These are phyloP conservation scores for Palythoa grandiflora DNA, from an alignment of 92 coral and sea anemone genomes.

Conservation along the genomic window DNA sequence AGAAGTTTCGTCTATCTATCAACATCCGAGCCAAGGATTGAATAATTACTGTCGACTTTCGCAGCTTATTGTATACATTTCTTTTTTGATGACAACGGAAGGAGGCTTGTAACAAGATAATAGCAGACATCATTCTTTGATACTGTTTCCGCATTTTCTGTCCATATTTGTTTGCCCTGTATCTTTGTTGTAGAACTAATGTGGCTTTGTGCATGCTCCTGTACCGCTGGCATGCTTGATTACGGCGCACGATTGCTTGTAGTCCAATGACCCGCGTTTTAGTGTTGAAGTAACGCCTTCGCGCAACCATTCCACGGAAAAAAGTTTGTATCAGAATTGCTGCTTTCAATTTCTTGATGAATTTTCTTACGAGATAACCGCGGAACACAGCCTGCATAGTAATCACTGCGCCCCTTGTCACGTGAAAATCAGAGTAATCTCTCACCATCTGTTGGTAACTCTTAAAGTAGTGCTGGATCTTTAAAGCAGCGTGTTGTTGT, in stretches of 20 bases:
- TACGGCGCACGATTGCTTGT: conserved; percentile 83
- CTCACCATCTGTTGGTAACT: conserved; percentile 70
- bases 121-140: conserved; percentile 54
- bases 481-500: conserved; percentile 73
- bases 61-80: conserved; percentile 37
- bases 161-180: conserved; percentile 63
- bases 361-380: conserved; percentile 65
- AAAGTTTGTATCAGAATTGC: conserved; percentile 77
- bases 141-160: conserved; percentile 51
- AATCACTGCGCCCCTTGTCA: conserved; percentile 72
- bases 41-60: conserved; percentile 50
- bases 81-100: conserved; percentile 67
- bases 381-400: conserved; percentile 85
- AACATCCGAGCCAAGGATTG: conserved; percentile 71
- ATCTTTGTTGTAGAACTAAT: conserved; percentile 72
- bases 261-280: conserved; percentile 51
- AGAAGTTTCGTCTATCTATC: conserved; percentile 24
- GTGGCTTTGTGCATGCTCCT: conserved; percentile 54
- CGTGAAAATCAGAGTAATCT: conserved; percentile 63
- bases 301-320: conserved; percentile 71
- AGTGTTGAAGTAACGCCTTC: conserved; percentile 48
- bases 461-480: conserved; percentile 81
- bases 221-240: conserved; percentile 58
- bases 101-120: conserved; percentile 69
- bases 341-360: conserved; percentile 59